These are phyloP conservation scores for Raja brachyura DNA, from an alignment of 2,113 vertebrate genomes.

Conservation along the genomic window DNA sequence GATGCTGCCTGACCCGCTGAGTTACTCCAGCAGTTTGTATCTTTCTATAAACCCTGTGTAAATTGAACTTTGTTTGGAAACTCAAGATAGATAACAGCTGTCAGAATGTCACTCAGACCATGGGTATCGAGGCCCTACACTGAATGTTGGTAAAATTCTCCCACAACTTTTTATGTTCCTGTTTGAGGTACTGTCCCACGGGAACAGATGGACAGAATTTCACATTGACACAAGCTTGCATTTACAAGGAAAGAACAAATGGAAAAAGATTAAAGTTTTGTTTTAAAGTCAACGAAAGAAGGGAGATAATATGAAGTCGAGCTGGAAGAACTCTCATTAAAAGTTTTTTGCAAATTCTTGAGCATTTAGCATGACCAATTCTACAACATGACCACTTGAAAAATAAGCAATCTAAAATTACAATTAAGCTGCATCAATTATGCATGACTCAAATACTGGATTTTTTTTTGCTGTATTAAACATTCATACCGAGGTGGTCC, in stretches of 20 bases:
- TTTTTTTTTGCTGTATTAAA: neutral
- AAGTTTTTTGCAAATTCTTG: neutral
- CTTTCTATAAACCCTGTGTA: neutral
- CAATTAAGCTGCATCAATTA: neutral
- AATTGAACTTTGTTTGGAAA: neutral
- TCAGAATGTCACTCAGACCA: neutral
- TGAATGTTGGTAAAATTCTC: neutral
- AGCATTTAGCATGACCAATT: neutral
- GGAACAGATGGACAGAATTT: neutral
- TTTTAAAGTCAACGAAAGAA: neutral
- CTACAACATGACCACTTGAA: too few species aligned
- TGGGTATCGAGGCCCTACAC: neutral
- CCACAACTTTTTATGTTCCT: neutral
- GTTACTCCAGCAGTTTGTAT: too few species aligned
- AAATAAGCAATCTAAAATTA: neutral
- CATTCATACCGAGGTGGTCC: neutral
- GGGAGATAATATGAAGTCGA: too few species aligned
- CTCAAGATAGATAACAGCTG: neutral
- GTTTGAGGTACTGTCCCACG: neutral
- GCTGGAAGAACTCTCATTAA: neutral
- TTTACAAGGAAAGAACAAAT: neutral
- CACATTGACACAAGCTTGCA: neutral
- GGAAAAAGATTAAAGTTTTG: neutral
- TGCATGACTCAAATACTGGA: neutral
- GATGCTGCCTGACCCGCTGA: too few species aligned